Base-by-base conservation (phyloP, 1,140 invertebrate genomes). In the Steinernema feltiae region DNA sequence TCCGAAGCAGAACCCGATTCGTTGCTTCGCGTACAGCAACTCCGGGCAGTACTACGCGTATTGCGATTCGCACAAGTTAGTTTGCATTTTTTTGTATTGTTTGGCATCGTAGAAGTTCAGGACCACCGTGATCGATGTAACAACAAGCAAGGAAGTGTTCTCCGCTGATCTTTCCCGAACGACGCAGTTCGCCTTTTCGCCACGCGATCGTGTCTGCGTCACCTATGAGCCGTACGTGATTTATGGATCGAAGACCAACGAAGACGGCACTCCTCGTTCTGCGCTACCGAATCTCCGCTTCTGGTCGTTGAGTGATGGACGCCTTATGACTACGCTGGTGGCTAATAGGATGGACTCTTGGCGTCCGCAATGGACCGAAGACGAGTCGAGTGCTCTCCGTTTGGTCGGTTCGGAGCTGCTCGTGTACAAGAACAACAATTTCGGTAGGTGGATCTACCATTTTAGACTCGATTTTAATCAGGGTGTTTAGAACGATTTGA, bases 321-420 rank as follows among this genome's bases (percentile, higher is more conserved):
- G 76, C 27, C 72, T 77, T 18, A 29, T 84, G 17, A 70, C 75
- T 15, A 80, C 80, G 7, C 70, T 82, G 7, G 78, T 82, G 1
- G 78, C 76, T 30, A 74, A 82, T 24, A 85, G 82, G 69, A 75
- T 82, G 73, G 82, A 69, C 0, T 63, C 69, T 15, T 85, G 84
- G 84, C 69, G 74, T 48, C 83, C 84, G 1, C 76, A 83, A 24
- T 84, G 83, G 63, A 81, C 78, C 24, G 84, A 80, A 24, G 85
- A 86, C 71, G 82, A 85, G 32, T 70, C 71, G 1, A 69, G 79
- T 27, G 72, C 70, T 18, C 17, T 82, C 18, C 46, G 82, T 29
- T 30, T 84, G 41, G 69, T 73, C 29, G 84, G 83, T 24, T 81
- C 80, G 24, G 84, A 85, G 71, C 41, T 86, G 18, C 74, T 79